These are phyloP conservation scores for Scartelaos histophorus DNA, from an alignment of 2,113 vertebrate species.

Conservation along the genomic window DNA sequence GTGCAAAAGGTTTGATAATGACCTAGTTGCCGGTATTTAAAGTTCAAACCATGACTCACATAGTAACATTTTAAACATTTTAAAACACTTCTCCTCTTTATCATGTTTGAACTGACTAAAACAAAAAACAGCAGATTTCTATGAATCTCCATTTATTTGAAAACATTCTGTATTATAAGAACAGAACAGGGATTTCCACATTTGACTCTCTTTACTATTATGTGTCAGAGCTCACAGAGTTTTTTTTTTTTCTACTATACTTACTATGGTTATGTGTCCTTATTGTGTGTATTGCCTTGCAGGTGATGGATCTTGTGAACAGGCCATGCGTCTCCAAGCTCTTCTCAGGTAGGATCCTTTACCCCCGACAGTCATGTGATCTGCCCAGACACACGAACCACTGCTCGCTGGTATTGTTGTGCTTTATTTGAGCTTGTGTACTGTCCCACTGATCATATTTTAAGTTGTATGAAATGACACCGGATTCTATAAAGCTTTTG, in stretches of 20 bases:
- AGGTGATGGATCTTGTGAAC: constrained; percentile 32
- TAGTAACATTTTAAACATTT: neutral
- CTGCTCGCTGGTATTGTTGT: neutral
- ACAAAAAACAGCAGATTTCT: neutral
- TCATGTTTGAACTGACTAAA: neutral
- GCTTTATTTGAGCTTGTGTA: constrained; percentile 11
- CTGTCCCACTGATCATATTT: constrained; percentile 4
- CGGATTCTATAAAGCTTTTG: constrained; percentile 5
- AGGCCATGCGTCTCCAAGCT: neutral
- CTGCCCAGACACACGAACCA: constrained; percentile 31
- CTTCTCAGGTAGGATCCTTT: constrained; percentile 53
- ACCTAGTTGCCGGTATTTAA: no score
- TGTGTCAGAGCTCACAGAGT: neutral
- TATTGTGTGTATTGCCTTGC: constrained; percentile 22
- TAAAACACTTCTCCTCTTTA: neutral
- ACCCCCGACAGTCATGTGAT: neutral
- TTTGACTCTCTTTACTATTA: neutral
- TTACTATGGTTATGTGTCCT: neutral
- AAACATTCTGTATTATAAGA: neutral
- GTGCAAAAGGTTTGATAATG: neutral
- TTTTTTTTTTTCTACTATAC: neutral
- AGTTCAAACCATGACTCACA: neutral
- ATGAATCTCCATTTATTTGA: neutral
- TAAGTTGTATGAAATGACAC: constrained; percentile 24
- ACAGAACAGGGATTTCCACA: neutral